These are phyloP conservation scores for Megaceryle alcyon DNA, from an alignment of 2,797 vertebrate genomes.

Conservation along the genomic window DNA sequence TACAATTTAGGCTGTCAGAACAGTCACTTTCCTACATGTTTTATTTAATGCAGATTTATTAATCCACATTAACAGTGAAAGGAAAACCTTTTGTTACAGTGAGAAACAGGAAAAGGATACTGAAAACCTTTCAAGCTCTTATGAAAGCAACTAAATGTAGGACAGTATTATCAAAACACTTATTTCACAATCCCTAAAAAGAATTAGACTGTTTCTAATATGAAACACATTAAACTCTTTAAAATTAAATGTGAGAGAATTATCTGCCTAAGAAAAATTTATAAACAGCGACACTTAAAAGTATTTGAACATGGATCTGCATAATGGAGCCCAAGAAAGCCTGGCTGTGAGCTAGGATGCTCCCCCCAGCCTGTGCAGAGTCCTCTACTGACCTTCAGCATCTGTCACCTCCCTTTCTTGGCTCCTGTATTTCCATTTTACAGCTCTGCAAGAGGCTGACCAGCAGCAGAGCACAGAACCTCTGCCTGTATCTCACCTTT, in stretches of 20 bases:
- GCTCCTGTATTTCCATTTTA: neutral
- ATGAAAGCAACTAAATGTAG: neutral
- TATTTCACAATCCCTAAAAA: neutral
- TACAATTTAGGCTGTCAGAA: neutral
- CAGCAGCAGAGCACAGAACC: neutral
- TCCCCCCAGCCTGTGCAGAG: neutral
- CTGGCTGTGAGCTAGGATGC: neutral
- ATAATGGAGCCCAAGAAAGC: fast-evolving
- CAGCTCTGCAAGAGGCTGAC: neutral
- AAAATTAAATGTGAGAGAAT: neutral
- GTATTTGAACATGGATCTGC: neutral
- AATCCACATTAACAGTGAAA: conserved; percentile 4
- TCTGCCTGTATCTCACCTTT: neutral
- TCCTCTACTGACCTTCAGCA: neutral
- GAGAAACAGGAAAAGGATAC: neutral
- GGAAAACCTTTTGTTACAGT: neutral
- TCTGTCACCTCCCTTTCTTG: neutral
- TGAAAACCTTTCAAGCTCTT: neutral
- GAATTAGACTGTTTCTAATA: neutral
- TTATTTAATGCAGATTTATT: conserved; percentile 39
- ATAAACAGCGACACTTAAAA: neutral
- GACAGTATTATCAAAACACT: neutral
- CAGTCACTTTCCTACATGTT: neutral
- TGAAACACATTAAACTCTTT: neutral
- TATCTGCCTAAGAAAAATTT: neutral